These are phyloP conservation scores for Lingula anatina DNA, from an alignment of 2,888 invertebrate genomes.

Conservation along the genomic window DNA sequence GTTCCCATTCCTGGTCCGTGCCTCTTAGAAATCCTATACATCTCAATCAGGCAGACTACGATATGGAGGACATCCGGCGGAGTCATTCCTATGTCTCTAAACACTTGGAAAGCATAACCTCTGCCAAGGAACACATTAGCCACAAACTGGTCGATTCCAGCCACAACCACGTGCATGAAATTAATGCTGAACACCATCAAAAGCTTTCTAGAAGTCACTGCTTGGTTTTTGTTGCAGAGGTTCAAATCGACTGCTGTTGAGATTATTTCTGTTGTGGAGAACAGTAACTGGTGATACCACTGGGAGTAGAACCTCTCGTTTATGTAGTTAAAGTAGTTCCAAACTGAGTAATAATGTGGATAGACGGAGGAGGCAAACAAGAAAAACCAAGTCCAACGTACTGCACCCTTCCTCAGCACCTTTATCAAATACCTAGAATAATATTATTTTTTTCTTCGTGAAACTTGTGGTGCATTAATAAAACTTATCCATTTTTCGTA, in stretches of 20 bases:
- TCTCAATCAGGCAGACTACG: constrained; percentile 56
- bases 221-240: constrained; percentile 29
- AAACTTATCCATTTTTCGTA: too few species aligned
- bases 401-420: constrained; percentile 18
- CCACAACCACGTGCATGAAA: constrained; percentile 41
- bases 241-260: constrained; percentile 40
- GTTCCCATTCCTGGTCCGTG: too few species aligned
- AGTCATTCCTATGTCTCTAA: constrained; percentile 42
- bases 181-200: constrained; percentile 39
- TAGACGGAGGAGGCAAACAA: constrained; percentile 41
- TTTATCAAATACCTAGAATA: constrained; percentile 34
- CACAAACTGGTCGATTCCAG: constrained; percentile 45
- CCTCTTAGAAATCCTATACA: constrained; percentile 32
- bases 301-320: constrained; percentile 47
- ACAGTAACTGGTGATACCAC: constrained; percentile 45
- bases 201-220: constrained; percentile 41
- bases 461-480: too few species aligned
- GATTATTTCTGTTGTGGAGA: constrained; percentile 42
- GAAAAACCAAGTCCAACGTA: constrained; percentile 32
- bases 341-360: constrained; percentile 51
- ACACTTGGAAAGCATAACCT: constrained; percentile 37
- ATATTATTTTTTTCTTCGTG: too few species aligned
- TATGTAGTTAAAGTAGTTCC: constrained; percentile 48
- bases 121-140: constrained; percentile 32
- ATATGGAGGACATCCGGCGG: constrained; percentile 52